Evolutionary conservation across 2,797 vertebrate species (phyloP).

Genomic region (Fistularia tabacaria): DNA sequence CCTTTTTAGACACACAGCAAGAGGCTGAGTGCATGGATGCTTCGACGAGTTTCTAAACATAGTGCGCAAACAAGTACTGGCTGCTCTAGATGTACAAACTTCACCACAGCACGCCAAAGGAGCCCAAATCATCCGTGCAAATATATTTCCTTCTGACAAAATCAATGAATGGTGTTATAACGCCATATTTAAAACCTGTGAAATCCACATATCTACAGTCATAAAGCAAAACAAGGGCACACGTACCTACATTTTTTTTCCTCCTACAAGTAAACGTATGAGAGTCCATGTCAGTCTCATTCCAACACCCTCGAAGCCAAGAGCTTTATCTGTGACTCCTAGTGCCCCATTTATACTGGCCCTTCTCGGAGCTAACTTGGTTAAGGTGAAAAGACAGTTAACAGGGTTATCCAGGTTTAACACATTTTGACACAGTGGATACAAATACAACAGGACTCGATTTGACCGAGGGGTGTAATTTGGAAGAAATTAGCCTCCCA

Average conservation of each 20-base stretch:
- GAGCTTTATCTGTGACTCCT: constrained; percentile 43
- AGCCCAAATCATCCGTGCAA: not conserved
- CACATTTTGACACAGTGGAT: constrained; percentile 31
- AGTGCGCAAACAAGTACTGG: constrained; percentile 5
- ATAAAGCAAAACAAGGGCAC: constrained; percentile 30
- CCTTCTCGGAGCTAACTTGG: constrained; percentile 59
- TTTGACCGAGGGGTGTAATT: constrained; percentile 20
- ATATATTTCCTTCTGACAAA: not conserved
- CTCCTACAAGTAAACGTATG: constrained; percentile 67
- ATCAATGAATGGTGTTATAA: constrained; percentile 1
- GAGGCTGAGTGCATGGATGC: constrained; percentile 8
- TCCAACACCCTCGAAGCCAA: constrained; percentile 48
- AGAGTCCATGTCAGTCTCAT: constrained; percentile 74
- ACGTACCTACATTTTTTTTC: constrained; percentile 79
- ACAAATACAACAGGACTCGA: no score
- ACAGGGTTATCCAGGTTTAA: constrained; percentile 22
- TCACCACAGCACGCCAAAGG: not conserved
- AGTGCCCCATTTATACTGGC: constrained; percentile 71
- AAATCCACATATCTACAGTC: not conserved
- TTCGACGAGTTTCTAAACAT: constrained; percentile 9
- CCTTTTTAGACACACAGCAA: constrained; percentile 4
- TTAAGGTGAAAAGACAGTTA: constrained; percentile 67
- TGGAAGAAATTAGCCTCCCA: no score
- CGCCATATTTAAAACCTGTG: no score
- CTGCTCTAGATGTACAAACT: constrained; percentile 1